phyloP scores from a whole-genome alignment of 2,797 vertebrate species.

The Anguilla marmorata region DNA sequence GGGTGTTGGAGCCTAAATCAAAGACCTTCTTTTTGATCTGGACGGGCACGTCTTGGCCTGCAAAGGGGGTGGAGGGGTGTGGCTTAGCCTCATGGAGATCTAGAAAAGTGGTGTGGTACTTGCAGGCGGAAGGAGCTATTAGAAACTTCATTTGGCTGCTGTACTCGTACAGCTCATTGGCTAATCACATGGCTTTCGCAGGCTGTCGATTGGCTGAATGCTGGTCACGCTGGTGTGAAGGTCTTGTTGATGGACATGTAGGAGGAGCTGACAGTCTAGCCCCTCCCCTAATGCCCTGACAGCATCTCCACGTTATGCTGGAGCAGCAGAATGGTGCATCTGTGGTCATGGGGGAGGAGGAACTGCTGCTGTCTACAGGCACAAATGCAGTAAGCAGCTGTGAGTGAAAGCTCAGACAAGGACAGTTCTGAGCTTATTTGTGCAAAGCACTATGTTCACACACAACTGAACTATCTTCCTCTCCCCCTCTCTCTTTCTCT shows the following conservation, averaged over 20 bases:
- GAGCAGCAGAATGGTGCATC: conserved; percentile 60
- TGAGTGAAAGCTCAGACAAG: conserved; percentile 20
- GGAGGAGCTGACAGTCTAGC: not conserved
- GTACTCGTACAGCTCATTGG: not conserved
- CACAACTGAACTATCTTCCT: not conserved
- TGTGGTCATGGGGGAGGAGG: conserved; percentile 79
- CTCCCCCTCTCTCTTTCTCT: not conserved
- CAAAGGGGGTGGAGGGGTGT: not conserved
- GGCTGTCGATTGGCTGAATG: not conserved
- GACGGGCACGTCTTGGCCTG: not conserved
- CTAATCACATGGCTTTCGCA: not conserved
- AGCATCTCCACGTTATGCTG: conserved; percentile 58
- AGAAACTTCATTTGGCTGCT: not conserved
- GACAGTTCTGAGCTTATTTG: not conserved
- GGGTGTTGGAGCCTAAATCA: not conserved
- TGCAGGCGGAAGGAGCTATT: not conserved
- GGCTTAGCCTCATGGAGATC: not conserved
- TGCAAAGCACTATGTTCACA: not conserved
- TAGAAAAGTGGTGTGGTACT: not conserved
- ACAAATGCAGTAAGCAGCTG: conserved; percentile 34
- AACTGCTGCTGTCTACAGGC: conserved; percentile 83
- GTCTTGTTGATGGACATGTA: not conserved
- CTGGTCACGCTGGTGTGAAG: not conserved
- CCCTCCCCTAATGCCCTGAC: conserved; percentile 27
- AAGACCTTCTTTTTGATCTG: not conserved